Percentiles rank a stretch among this genome's conserved stretches.
These are phyloP conservation scores for Cosmia trapezina DNA, from an alignment of 2,888 invertebrate species.

Conservation along the genomic window DNA sequence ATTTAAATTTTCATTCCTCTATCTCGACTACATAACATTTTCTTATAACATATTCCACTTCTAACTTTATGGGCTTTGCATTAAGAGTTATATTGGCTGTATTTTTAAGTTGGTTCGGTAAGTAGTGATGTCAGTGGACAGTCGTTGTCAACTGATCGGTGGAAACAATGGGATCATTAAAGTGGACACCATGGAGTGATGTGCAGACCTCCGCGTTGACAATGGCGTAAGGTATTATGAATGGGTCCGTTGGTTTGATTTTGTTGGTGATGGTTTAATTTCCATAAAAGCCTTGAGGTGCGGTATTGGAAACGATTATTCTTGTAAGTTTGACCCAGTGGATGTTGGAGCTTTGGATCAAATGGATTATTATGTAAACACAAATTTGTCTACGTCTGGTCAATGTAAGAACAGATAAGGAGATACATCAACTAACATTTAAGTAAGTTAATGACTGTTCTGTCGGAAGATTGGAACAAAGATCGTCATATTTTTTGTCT, in stretches of 20 bases:
- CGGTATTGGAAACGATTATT: constrained; percentile 35
- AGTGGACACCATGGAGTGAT: constrained; percentile 84
- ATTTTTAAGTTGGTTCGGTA: constrained; percentile 52
- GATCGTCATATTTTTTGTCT: constrained; percentile 17
- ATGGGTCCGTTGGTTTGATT: constrained; percentile 60
- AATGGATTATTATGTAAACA: not conserved
- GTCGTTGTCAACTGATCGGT: constrained; percentile 77
- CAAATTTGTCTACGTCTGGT: not conserved
- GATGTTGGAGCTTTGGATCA: not conserved
- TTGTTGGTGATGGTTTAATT: constrained; percentile 54
- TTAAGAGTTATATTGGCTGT: constrained; percentile 46
- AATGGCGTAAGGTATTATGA: constrained; percentile 73
- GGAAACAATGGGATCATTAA: constrained; percentile 89
- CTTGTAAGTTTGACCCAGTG: not conserved
- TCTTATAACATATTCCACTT: constrained; percentile 25
- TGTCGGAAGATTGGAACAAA: constrained; percentile 7
- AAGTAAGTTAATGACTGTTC: constrained; percentile 13
- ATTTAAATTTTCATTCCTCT: constrained; percentile 37
- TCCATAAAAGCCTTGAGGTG: constrained; percentile 48
- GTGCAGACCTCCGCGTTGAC: constrained; percentile 85
- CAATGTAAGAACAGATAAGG: not conserved
- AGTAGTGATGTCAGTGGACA: constrained; percentile 82
- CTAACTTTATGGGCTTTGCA: constrained; percentile 32
- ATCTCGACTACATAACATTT: constrained; percentile 26
- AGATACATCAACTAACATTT: constrained; percentile 1